Base-by-base conservation (phyloP, 2,113 vertebrate species). In the Calidris pygmaea region DNA sequence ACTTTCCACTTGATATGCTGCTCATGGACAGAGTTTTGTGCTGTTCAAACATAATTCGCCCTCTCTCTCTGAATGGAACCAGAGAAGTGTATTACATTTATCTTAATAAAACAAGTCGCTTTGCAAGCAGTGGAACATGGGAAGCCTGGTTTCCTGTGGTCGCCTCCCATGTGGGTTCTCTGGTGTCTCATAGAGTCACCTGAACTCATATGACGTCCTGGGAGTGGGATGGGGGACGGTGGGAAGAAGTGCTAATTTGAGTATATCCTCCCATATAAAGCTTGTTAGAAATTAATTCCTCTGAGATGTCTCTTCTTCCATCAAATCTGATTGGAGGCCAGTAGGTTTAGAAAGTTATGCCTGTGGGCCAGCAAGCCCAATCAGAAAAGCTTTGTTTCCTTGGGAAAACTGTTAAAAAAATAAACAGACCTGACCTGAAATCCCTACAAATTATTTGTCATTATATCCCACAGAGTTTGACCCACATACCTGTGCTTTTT, bases 61-160 rank as follows among this genome's bases (percentile, higher is more conserved):
- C 83, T 93, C 83, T 23, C 30, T 79, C 62, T 93, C 84, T 34
- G 87, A 80, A 65, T 22, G 58, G 78, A 94, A 74, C 26, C 81
- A 83, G 84, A 70, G 81, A 85, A 90, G 47, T 87, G 43, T 45
- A 87, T 95, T 95, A 59, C 87, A 83, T 96, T 93, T 94, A 81
- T 90, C 89, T 94, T 93, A 87, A 89, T 93, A 91, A 90, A 96
- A 74, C 47, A 62, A 62, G 45, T 53, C 14, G 1, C 85, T 89
- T 68, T 60, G 66, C 43, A 65, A 58, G 91, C 27, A 13, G 56
- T 27, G 67, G 62, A 93, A 89, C 47, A 39, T 70, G 74, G 41
- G 55, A 72, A 89, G 19, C 19, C 52, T 85, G 62, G 48, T 29
- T 90, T 91, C 66, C 90, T 65, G n/a, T 0, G 0, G 26, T 10